These are phyloP conservation scores for Zingel zingel DNA, from an alignment of 2,113 vertebrate genomes.

Conservation along the genomic window DNA sequence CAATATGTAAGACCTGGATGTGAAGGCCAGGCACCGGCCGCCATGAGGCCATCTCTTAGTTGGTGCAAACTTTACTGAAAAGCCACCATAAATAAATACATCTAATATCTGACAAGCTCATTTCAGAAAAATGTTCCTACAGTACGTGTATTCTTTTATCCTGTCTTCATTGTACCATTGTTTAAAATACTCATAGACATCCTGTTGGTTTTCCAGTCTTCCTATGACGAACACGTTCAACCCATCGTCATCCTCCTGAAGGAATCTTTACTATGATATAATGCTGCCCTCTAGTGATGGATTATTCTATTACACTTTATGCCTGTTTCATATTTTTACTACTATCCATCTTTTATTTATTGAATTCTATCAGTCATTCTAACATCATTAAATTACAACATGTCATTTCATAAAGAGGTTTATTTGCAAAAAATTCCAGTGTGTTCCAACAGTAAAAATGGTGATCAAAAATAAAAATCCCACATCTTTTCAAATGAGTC, in stretches of 20 bases:
- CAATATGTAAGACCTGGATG: not conserved
- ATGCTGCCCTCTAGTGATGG: conserved; percentile 48
- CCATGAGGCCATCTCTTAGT: too few relatives aligned
- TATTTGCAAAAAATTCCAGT: conserved; percentile 14
- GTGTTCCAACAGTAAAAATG: not conserved
- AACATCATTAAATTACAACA: not conserved
- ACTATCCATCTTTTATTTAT: not conserved
- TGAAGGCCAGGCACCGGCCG: too few relatives aligned
- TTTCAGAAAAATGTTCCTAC: not conserved
- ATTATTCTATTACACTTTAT: not conserved
- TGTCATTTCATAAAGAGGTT: not conserved
- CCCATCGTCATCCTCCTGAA: not conserved
- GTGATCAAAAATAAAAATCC: not conserved
- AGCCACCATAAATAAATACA: not conserved
- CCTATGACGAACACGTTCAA: not conserved
- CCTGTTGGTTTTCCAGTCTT: not conserved
- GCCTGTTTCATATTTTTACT: not conserved
- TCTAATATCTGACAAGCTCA: not conserved
- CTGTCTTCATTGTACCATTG: not conserved
- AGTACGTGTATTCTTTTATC: not conserved
- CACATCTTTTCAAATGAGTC: not conserved
- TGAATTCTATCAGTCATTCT: not conserved
- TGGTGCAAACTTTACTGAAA: too few relatives aligned
- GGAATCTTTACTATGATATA: not conserved
- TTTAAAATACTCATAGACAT: not conserved